These are phyloP conservation scores for Tipula unca DNA, from an alignment of 2,888 invertebrate genomes.

Conservation along the genomic window DNA sequence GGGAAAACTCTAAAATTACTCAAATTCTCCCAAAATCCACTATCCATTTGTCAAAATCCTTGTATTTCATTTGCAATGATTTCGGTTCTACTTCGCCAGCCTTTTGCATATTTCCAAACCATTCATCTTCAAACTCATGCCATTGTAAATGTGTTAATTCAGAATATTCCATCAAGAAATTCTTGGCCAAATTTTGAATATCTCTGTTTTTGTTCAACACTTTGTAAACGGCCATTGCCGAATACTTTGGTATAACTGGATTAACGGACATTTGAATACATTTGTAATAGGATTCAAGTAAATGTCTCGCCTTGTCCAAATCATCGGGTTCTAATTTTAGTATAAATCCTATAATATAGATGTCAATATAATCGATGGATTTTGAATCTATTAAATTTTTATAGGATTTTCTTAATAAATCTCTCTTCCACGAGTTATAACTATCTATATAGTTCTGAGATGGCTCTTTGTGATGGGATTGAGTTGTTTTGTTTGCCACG, in stretches of 20 bases:
- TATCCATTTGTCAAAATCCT: neutral
- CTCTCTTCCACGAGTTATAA: neutral
- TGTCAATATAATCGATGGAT: neutral
- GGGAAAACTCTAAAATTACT: neutral
- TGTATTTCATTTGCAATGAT: neutral
- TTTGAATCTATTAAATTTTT: neutral
- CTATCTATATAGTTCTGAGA: neutral
- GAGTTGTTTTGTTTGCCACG: neutral
- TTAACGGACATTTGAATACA: neutral
- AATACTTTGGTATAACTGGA: neutral
- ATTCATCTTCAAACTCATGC: neutral
- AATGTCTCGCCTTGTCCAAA: neutral
- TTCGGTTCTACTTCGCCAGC: neutral
- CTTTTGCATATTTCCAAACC: neutral
- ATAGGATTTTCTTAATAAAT: neutral
- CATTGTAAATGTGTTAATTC: neutral
- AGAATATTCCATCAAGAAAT: neutral
- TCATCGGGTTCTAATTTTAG: neutral
- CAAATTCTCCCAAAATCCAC: neutral
- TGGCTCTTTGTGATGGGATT: neutral
- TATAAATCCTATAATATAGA: neutral
- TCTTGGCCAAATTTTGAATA: neutral
- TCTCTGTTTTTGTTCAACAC: neutral
- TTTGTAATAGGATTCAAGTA: neutral
- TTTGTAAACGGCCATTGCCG: neutral